Evolutionary conservation across 2,888 invertebrate genomes (phyloP), one percentile per base, ranked within the genome.

Genomic region (Unio delphinus): DNA sequence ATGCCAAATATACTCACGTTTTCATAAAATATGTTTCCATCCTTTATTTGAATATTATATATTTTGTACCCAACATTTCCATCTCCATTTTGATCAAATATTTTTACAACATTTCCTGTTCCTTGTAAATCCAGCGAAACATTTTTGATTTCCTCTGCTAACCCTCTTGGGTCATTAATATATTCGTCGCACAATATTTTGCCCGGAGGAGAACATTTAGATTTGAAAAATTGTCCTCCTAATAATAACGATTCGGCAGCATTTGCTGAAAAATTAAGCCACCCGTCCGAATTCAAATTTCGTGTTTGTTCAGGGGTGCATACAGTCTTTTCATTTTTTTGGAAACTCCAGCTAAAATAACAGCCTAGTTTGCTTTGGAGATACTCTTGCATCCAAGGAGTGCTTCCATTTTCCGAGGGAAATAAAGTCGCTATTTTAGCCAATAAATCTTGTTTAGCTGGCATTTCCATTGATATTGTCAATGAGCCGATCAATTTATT

Each of bases 21-120:
- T 45, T 45, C 45, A 45, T 45, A 45, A 45, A 11, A 45, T 11
- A 11, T 2, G 45, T 45, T 45, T 45, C 45, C 45, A 8, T 45
- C 11, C 11, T 45, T 45, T 1, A 45, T 45, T 11, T 70, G 65
- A 2, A 70, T 45, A 18, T 70, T 63, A 55, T 73, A 68, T 6
- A 73, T 73, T 55, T 30, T 68, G 54, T 73, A 73, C 8, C 73
- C 73, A 7, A 68, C 65, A n/a, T 65, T 68, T 45, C 73, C 73
- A 56, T 73, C 70, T 15, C 73, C 73, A 54, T 73, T 70, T 3
- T 67, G 55, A 55, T 70, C 62, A 61, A 73, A 73, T 7, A 73
- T 54, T 54, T 34, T 28, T 17, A 59, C 26, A 4, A 17, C 15
- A 23, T 30, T 17, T 3, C 63, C 65, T 28, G 28, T 70, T 7